Base-by-base conservation (phyloP, 1,140 invertebrate species). In the Bombus terrestris region DNA sequence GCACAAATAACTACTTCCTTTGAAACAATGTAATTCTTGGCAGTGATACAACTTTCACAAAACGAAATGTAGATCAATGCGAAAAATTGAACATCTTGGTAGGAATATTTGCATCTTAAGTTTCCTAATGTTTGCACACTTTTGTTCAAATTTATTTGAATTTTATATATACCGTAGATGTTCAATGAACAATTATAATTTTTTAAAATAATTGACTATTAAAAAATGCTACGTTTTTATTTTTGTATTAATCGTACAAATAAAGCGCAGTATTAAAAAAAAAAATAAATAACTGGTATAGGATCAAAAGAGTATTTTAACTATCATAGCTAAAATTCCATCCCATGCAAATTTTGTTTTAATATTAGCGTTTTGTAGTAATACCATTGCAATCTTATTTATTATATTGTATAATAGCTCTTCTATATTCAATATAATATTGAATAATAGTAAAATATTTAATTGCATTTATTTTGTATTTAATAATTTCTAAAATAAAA, bases 41-140 rank as follows among this genome's bases (percentile, higher is more conserved):
- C 69, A 82, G 53, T 41, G 8, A 64, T 82, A 62, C 69, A 62
- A 82, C 79, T 5, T 69, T 80, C 5, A 72, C 15, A 22, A 71
- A 81, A 57, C 9, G n/a, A 81, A 81, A 43, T 41, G 8, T 41
- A 25, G 18, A 57, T n/a, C 39, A 37, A 79, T 13, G 10, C 3
- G 39, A n/a, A 18, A 69, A 71, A 57, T 64, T 73, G 25, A 15
- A 5, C 28, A 68, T 53, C 8, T 12, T 8, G 3, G 13, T 47
- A 64, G 71, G 80, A 73, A 47, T 35, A 64, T 64, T 82, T 74
- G 3, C 28, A 74, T 43, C 35, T 43, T 28, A 12, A 25, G 57
- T 75, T 64, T 64, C 9, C 22, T 22, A 64, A 28, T 35, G 13
- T 43, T 28, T n/a, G 35, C 18, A 18, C 22, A 32, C n/a, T 69